Percentiles rank a stretch among this genome's conserved stretches.
Conservation (phyloP, 2,797 vertebrate species). For the Cheracebus regulus region DNA sequence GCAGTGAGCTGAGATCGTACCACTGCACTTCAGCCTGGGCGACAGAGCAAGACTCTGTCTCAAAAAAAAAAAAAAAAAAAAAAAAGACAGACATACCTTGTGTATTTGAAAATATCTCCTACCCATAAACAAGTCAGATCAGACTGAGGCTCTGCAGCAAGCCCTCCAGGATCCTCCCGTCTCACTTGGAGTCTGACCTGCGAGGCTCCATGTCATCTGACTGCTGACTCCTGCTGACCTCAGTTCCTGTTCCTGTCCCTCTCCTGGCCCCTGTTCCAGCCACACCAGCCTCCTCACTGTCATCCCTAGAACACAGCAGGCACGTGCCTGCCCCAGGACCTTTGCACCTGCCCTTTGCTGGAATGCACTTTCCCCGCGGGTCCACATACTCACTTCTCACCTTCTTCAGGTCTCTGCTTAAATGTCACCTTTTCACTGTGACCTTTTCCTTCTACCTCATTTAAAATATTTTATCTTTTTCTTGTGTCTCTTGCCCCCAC, state of each 20-base stretch:
- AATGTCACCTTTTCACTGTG: background rate
- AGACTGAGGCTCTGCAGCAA: background rate
- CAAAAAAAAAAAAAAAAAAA: too few species aligned
- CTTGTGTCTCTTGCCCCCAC: background rate
- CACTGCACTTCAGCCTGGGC: too few species aligned
- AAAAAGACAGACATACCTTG: background rate
- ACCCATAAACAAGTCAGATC: background rate
- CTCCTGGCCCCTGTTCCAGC: background rate
- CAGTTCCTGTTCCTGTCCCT: background rate
- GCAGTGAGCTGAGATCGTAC: too few species aligned
- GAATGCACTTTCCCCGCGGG: rapidly evolving
- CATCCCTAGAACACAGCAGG: background rate
- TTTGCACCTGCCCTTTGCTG: background rate
- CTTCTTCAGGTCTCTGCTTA: background rate
- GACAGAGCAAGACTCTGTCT: too few species aligned
- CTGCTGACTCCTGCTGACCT: background rate
- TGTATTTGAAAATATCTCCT: background rate
- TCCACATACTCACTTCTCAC: rapidly evolving
- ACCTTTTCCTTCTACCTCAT: background rate
- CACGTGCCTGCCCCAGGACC: background rate
- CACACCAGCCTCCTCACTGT: background rate
- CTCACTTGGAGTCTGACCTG: background rate
- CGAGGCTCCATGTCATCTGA: background rate
- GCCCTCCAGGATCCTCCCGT: background rate
- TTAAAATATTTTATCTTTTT: background rate